Percentiles rank a stretch among this genome's conserved stretches.
Evolutionary conservation across 1,140 invertebrate species (phyloP).

Genomic region (Andrena cerasifolii): DNA sequence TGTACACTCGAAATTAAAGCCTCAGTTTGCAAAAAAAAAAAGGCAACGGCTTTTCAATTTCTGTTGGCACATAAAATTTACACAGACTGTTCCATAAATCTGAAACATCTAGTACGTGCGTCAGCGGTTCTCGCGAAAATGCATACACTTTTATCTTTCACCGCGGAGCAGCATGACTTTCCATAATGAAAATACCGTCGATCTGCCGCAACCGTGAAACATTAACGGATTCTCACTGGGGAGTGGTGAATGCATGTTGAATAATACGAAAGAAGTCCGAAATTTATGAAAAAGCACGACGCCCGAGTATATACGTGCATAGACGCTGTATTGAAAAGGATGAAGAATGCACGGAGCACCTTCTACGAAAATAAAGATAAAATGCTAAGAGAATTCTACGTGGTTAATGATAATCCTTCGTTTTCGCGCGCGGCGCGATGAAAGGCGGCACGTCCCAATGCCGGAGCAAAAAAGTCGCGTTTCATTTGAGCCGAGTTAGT

Average conservation of each 20-base stretch:
- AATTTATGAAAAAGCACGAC: background rate
- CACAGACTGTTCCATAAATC: too few species aligned
- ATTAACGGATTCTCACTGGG: background rate
- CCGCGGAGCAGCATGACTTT: slow-evolving; percentile 30
- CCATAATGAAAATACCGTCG: slow-evolving; percentile 49
- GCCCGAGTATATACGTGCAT: background rate
- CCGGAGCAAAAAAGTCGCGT: background rate
- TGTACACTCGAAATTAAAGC: too few species aligned
- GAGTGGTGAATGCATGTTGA: background rate
- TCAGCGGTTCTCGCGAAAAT: slow-evolving; percentile 1
- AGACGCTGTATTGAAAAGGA: background rate
- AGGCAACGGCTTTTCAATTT: too few species aligned
- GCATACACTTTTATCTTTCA: slow-evolving; percentile 57
- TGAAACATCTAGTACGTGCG: background rate
- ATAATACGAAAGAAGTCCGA: too few species aligned
- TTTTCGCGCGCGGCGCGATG: too few species aligned
- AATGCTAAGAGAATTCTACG: background rate
- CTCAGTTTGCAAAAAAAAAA: too few species aligned
- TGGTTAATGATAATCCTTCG: slow-evolving; percentile 4
- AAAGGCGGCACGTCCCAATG: background rate
- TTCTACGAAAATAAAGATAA: background rate
- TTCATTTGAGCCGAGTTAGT: background rate
- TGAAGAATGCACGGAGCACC: background rate
- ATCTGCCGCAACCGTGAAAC: slow-evolving; percentile 8
- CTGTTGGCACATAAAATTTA: too few species aligned